A percentile compares a stretch with the other conserved stretches of the same genome.
Evolutionary conservation across 2,888 invertebrate species (phyloP).

Genomic region (Hypselothyrea guttata): DNA sequence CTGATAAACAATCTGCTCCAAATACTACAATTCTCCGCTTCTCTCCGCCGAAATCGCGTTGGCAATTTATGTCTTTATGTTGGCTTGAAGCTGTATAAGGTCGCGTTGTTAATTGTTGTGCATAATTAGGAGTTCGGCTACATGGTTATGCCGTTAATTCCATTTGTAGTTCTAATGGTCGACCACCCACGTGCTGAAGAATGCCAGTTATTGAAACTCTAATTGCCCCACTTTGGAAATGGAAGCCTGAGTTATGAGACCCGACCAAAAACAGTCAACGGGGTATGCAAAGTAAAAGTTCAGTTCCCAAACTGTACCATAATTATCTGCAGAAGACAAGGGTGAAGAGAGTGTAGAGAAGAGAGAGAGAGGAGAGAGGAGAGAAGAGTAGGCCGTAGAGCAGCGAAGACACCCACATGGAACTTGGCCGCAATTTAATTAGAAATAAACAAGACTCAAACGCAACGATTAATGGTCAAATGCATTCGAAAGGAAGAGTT

Average conservation of each 20-base stretch:
- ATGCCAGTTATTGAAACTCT: constrained; percentile 3
- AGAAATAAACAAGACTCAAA: constrained; percentile 60
- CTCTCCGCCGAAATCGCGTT: constrained; percentile 20
- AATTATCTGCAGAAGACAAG: constrained; percentile 29
- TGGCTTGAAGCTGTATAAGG: constrained; percentile 5
- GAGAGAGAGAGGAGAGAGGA: not conserved
- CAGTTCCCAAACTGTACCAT: constrained; percentile 51
- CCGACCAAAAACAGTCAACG: constrained; percentile 42
- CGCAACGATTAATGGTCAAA: constrained; percentile 69
- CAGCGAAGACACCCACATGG: constrained; percentile 64
- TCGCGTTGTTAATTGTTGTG: not conserved
- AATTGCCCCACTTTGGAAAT: constrained; percentile 47
- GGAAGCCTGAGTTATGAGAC: constrained; percentile 38
- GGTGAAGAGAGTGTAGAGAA: not conserved
- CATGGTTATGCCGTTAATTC: not conserved
- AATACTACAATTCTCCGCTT: constrained; percentile 40
- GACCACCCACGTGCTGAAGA: constrained; percentile 42
- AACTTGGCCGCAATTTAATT: constrained; percentile 70
- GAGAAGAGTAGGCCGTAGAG: not conserved
- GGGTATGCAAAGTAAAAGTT: constrained; percentile 69
- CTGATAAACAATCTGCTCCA: constrained; percentile 68
- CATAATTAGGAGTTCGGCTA: not conserved
- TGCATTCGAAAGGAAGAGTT: constrained; percentile 74
- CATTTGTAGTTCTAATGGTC: constrained; percentile 12
- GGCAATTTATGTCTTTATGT: constrained; percentile 42